These are phyloP conservation scores for Zaprionus obscuricornis DNA, from an alignment of 2,888 invertebrate species.

Conservation along the genomic window DNA sequence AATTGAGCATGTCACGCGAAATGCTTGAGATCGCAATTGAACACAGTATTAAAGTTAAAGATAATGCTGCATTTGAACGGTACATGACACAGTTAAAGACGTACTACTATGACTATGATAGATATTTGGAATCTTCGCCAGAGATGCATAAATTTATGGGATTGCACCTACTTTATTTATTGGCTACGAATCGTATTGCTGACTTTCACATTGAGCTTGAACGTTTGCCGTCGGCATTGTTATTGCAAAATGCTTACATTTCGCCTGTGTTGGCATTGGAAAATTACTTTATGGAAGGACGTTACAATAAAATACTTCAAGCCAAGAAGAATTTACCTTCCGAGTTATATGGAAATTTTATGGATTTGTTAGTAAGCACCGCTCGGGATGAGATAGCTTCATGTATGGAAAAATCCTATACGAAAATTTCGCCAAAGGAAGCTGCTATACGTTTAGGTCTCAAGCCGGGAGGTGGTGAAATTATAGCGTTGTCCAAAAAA, in stretches of 20 bases:
- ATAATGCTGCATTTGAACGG: slow-evolving; percentile 63
- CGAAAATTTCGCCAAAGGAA: slow-evolving; percentile 48
- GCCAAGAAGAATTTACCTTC: slow-evolving; percentile 67
- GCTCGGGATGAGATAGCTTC: slow-evolving; percentile 68
- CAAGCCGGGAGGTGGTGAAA: slow-evolving; percentile 35
- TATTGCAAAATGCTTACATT: slow-evolving; percentile 51
- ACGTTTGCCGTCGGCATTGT: slow-evolving; percentile 60
- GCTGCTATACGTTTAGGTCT: slow-evolving; percentile 65
- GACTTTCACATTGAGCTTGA: slow-evolving; percentile 69
- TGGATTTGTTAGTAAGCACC: slow-evolving; percentile 59
- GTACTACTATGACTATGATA: slow-evolving; percentile 64
- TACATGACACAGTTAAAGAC: slow-evolving; percentile 66
- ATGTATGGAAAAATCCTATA: slow-evolving; percentile 60
- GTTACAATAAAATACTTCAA: slow-evolving; percentile 64
- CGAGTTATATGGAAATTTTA: slow-evolving; percentile 56
- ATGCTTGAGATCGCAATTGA: slow-evolving; percentile 65
- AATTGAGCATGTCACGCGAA: slow-evolving; percentile 51
- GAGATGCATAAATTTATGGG: slow-evolving; percentile 69
- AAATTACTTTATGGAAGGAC: slow-evolving; percentile 68
- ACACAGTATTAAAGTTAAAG: slow-evolving; percentile 59
- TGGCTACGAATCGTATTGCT: slow-evolving; percentile 66
- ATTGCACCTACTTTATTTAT: slow-evolving; percentile 60
- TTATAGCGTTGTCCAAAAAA: slow-evolving; percentile 28
- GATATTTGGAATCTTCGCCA: slow-evolving; percentile 40
- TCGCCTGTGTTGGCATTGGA: slow-evolving; percentile 58